Conservation (phyloP, 2,797 vertebrate species). For the Adelosebastes latens region DNA sequence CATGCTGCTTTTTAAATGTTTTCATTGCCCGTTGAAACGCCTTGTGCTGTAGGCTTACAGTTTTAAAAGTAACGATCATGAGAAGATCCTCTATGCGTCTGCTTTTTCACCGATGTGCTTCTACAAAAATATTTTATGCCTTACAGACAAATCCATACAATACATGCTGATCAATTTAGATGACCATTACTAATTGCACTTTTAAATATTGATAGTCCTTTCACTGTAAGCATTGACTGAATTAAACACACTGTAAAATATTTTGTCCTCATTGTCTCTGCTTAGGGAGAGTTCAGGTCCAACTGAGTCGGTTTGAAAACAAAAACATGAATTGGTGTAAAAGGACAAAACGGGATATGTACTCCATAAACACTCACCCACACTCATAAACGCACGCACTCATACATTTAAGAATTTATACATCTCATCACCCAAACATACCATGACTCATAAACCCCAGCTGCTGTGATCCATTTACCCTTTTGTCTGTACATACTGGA, state of each 20-base stretch:
- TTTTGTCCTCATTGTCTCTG: conserved; percentile 65
- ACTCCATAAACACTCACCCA: conserved; percentile 68
- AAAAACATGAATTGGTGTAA: conserved; percentile 72
- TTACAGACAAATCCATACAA: conserved; percentile 79
- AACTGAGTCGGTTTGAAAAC: conserved; percentile 63
- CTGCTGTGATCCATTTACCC: conserved; percentile 45
- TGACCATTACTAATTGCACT: conserved; percentile 88
- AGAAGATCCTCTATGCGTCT: conserved; percentile 49
- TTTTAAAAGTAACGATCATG: conserved; percentile 58
- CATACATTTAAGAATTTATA: conserved; percentile 71
- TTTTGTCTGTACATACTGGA: conserved; percentile 67
- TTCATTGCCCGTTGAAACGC: conserved; percentile 49
- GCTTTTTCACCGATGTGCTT: conserved; percentile 67
- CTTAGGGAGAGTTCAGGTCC: conserved; percentile 72
- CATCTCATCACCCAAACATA: conserved; percentile 70
- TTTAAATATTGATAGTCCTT: conserved; percentile 81
- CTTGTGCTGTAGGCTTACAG: conserved; percentile 64
- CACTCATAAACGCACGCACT: conserved; percentile 66
- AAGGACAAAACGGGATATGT: conserved; percentile 79
- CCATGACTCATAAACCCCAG: conserved; percentile 57
- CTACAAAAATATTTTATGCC: conserved; percentile 81
- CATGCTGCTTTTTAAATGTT: conserved; percentile 59
- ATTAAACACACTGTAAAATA: conserved; percentile 63
- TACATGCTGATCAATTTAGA: conserved; percentile 81
- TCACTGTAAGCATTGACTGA: conserved; percentile 73